Percentiles rank a stretch among this genome's conserved stretches.
phyloP scores from a whole-genome alignment of 2,888 invertebrate genomes.

The Stomorhina lunata region DNA sequence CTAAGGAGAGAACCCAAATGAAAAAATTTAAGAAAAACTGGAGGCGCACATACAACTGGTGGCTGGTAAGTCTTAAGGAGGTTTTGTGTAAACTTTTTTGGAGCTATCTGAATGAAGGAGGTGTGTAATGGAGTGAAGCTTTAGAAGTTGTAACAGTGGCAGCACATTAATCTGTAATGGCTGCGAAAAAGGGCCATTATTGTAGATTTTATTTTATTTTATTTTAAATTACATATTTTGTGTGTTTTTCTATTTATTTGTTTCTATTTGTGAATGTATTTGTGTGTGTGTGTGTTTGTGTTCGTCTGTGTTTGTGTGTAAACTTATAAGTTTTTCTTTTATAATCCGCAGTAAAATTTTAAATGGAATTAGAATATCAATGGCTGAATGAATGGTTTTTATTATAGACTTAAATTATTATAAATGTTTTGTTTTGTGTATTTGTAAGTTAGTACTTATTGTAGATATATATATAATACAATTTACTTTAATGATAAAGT shows the following conservation, averaged over 20 bases:
- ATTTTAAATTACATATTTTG: not conserved
- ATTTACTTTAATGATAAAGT: not conserved
- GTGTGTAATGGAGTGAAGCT: not conserved
- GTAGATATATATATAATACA: constrained; percentile 19
- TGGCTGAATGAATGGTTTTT: constrained; percentile 39
- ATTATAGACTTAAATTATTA: constrained; percentile 29
- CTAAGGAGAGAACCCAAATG: not conserved
- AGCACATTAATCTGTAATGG: constrained; percentile 56
- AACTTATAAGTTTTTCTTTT: constrained; percentile 21
- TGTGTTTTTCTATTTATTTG: not conserved
- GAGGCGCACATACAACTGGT: constrained; percentile 14
- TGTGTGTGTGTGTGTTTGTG: not conserved
- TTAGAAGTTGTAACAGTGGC: constrained; percentile 25
- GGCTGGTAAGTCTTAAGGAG: constrained; percentile 3
- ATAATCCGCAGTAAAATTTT: constrained; percentile 46
- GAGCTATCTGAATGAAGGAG: not conserved
- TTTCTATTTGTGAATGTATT: not conserved
- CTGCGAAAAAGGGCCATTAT: constrained; percentile 52
- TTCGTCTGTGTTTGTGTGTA: not conserved
- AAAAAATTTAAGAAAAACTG: not conserved
- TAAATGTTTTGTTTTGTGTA: constrained; percentile 15
- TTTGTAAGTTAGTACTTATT: too few relatives aligned
- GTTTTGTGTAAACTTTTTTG: constrained; percentile 1
- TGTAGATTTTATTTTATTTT: constrained; percentile 45
- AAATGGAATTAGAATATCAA: constrained; percentile 61